Evolutionary conservation across 1,140 invertebrate genomes (phyloP).

Genomic region (Diabrotica undecimpunctata): DNA sequence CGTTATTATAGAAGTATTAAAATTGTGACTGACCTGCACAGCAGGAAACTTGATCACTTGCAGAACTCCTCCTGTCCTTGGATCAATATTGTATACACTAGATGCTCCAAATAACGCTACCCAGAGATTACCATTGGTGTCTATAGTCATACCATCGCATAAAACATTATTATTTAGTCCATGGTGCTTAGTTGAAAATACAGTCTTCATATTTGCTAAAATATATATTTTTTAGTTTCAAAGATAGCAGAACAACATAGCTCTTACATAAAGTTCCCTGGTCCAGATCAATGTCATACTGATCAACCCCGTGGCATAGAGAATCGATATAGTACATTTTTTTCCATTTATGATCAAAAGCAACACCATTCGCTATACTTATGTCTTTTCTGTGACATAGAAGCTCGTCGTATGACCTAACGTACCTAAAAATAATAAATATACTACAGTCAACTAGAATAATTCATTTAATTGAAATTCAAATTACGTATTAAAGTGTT

Average conservation of each 20-base stretch:
- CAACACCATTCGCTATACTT: slow-evolving; percentile 77
- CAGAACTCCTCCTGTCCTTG: slow-evolving; percentile 38
- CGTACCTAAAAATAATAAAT: no score
- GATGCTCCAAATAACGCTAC: slow-evolving; percentile 53
- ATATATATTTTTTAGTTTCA: not conserved
- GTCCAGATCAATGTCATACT: slow-evolving; percentile 70
- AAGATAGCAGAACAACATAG: not conserved
- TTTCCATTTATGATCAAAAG: slow-evolving; percentile 65
- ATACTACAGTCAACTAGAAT: no score
- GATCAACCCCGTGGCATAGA: slow-evolving; percentile 58
- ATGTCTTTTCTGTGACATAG: slow-evolving; percentile 43
- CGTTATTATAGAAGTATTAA: no score
- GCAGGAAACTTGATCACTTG: slow-evolving; percentile 32
- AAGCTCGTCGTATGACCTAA: no score
- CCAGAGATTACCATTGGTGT: slow-evolving; percentile 61
- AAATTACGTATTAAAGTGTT: no score
- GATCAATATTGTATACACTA: slow-evolving; percentile 37
- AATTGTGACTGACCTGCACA: slow-evolving; percentile 26
- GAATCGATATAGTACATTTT: slow-evolving; percentile 76
- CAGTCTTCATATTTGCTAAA: not conserved
- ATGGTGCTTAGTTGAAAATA: not conserved
- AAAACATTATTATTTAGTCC: slow-evolving; percentile 17
- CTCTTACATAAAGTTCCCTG: slow-evolving; percentile 63
- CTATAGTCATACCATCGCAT: slow-evolving; percentile 69
- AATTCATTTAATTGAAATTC: no score